Conservation (phyloP, 2,888 invertebrate genomes). For the Drosophila fulvimacula region DNA sequence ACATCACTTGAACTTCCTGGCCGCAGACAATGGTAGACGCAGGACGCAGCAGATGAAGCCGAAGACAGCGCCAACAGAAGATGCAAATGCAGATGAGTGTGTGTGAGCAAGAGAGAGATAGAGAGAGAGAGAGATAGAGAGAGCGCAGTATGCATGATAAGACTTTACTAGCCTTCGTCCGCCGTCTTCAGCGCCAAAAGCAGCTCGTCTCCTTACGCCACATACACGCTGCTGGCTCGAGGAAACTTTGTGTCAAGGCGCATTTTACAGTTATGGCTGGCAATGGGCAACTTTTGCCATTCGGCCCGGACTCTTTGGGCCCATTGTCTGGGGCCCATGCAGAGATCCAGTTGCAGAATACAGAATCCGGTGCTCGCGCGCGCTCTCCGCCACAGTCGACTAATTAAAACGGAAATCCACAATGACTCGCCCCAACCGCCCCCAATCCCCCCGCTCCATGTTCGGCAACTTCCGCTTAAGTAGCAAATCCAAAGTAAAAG, state of each 20-base stretch:
- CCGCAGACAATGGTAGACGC: constrained; percentile 47
- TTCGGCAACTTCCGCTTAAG: constrained; percentile 65
- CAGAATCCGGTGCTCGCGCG: constrained; percentile 44
- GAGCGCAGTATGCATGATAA: constrained; percentile 41
- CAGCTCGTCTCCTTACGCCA: not conserved
- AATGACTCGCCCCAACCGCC: constrained; percentile 50
- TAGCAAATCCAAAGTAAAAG: constrained; percentile 72
- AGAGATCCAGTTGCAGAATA: constrained; percentile 61
- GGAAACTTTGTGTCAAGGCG: constrained; percentile 75
- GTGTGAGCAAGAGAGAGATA: constrained; percentile 3
- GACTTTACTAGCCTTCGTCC: constrained; percentile 16
- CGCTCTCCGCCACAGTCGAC: constrained; percentile 59
- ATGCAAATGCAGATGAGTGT: constrained; percentile 18
- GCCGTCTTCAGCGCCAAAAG: constrained; percentile 1
- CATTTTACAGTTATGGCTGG: constrained; percentile 78
- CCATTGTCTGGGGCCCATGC: constrained; percentile 49
- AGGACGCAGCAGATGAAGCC: constrained; percentile 34
- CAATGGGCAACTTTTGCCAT: constrained; percentile 73
- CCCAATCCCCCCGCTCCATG: not conserved
- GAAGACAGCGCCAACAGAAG: constrained; percentile 44
- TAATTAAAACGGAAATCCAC: constrained; percentile 80
- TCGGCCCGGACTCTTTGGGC: constrained; percentile 44
- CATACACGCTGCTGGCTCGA: constrained; percentile 19
- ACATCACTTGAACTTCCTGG: constrained; percentile 78
- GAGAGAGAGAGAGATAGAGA: not conserved